Base-by-base conservation (phyloP, 2,888 invertebrate species). In the Rotaria magnacalcarata region DNA sequence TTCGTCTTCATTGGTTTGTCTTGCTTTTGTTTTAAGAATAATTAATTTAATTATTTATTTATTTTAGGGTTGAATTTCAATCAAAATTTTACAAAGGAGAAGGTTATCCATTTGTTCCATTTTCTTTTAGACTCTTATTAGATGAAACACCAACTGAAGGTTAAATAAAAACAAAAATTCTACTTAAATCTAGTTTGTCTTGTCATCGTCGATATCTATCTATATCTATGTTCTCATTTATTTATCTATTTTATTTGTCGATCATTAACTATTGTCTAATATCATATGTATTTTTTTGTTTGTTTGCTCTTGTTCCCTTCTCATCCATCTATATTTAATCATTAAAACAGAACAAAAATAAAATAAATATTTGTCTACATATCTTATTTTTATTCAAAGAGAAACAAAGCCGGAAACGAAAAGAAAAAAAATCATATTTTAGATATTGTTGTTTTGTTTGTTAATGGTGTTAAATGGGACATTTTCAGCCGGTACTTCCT, bases 81-180 rank as follows among this genome's bases (percentile, higher is more conserved):
- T 96, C 96, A 92, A 99, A 98, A 92, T 98, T 99, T 92, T 98
- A 98, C 91, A 91, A 93, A 60, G 98, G 97, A 50, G 93, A 93
- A 86, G 98, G 98, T 24, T 95, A 96, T 90, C 93, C 94, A 67
- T 98, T 99, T 92, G 93, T 94, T 89, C 98, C 98, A 4, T 99
- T 98, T 84, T 87, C 87, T 43, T 87, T 87, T 50, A 56, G 85
- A 74, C 75, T 67, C 19, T 34, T 80, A 43, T 47, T 80, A n/a
- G 80, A 80, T n/a, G 80, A 80, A 80, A 19, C 8, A 6, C 80
- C 80, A 1, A 34, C 34, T 6, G 67, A 67, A 19, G 34, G 34
- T 7, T 67, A 67, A 34, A 5, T 6, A 21, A 54, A 54, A 5
- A 7, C 21, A 54, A 54, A 21, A 54, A 21, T 4, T 21, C 1